A percentile compares a stretch with the other conserved stretches of the same genome.
These are phyloP conservation scores for Rallus limicola DNA, from an alignment of 2,113 vertebrate species.

Conservation along the genomic window DNA sequence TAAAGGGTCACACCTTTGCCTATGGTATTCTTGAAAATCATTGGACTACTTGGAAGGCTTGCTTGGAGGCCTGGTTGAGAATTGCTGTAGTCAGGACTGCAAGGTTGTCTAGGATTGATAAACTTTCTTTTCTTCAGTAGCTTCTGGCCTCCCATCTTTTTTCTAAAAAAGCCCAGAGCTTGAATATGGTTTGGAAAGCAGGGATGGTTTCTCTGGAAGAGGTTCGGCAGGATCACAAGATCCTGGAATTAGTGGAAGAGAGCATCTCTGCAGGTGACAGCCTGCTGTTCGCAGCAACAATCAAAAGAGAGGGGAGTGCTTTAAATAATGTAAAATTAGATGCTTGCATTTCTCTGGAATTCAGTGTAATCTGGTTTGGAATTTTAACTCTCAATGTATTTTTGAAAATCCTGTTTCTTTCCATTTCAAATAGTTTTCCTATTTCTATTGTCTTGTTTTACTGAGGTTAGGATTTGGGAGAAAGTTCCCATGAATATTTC, in stretches of 20 bases:
- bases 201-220: not conserved
- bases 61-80: not conserved
- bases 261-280: not conserved
- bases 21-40: not conserved
- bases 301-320: not conserved
- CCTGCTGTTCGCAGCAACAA: not conserved
- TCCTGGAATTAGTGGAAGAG: not conserved
- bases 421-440: not conserved
- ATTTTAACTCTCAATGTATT: not conserved
- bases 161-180: not conserved
- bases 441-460: not conserved
- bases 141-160: not conserved
- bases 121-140: not conserved
- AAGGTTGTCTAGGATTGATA: not conserved
- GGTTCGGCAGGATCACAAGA: not conserved
- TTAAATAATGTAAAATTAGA: not conserved
- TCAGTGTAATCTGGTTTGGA: not conserved
- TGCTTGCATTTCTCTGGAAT: not conserved
- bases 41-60: not conserved
- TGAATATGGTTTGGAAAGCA: not conserved
- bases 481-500: not conserved
- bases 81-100: not conserved
- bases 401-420: not conserved
- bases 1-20: not conserved
- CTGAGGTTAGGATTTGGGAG: not conserved